Percentiles rank a stretch among this genome's conserved stretches.
phyloP scores from a whole-genome alignment of 2,797 vertebrate genomes.

The Staurois parvus region DNA sequence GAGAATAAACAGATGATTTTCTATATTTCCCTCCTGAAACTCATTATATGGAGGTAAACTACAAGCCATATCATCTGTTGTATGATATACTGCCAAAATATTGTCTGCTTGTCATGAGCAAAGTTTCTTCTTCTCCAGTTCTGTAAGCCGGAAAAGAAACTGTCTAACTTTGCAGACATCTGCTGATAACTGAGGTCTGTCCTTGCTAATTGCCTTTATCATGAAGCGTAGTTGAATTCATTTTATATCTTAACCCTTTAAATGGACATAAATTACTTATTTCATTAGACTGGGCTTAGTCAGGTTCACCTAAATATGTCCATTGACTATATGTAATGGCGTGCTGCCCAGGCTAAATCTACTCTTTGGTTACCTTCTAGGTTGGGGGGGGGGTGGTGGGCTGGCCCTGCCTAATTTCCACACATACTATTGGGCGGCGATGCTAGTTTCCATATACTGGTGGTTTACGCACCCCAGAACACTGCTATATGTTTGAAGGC shows the following conservation, averaged over 20 bases:
- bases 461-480: too few relatives aligned
- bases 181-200: conserved; percentile 24
- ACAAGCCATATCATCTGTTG: background rate
- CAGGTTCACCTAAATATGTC: too few relatives aligned
- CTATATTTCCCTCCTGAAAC: background rate
- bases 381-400: too few relatives aligned
- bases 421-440: too few relatives aligned
- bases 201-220: conserved; percentile 14
- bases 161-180: conserved; percentile 37
- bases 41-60: conserved; percentile 10
- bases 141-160: conserved; percentile 2
- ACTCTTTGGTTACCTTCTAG: too few relatives aligned
- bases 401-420: too few relatives aligned
- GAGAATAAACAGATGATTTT: conserved; percentile 43
- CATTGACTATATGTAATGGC: too few relatives aligned
- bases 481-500: too few relatives aligned
- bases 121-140: conserved; percentile 37
- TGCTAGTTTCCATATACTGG: too few relatives aligned
- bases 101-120: background rate
- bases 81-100: conserved; percentile 26
- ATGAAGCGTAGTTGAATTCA: background rate
- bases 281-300: background rate
- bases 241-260: background rate
- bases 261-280: background rate
- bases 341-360: too few relatives aligned